Conservation (phyloP, 2,888 invertebrate species). For the Orthosia gothica region DNA sequence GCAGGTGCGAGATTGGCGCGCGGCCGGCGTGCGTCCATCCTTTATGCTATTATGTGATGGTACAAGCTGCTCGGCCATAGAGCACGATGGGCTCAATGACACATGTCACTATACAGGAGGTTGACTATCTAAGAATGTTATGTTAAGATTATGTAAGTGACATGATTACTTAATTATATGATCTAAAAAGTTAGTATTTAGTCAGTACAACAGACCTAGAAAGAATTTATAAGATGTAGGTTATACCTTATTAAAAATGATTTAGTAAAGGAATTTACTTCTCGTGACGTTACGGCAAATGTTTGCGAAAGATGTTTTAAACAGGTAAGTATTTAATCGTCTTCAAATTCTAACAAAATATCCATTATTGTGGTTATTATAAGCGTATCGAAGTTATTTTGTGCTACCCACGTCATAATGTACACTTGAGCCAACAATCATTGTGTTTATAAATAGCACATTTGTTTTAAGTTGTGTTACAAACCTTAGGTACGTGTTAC, state of each 20-base stretch:
- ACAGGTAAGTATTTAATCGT: constrained; percentile 17
- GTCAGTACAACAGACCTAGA: not conserved
- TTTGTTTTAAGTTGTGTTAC: constrained; percentile 43
- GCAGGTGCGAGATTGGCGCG: constrained; percentile 75
- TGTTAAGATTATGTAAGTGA: not conserved
- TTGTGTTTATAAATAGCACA: constrained; percentile 49
- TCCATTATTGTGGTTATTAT: constrained; percentile 10
- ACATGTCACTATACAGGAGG: constrained; percentile 76
- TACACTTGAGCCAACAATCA: constrained; percentile 70
- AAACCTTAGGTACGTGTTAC: constrained; percentile 11
- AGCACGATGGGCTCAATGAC: constrained; percentile 77
- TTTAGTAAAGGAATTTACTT: not conserved
- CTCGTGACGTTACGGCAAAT: not conserved
- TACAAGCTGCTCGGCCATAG: constrained; percentile 83
- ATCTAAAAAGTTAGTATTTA: not conserved
- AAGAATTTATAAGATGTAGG: not conserved
- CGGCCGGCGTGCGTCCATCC: constrained; percentile 84
- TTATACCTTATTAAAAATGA: not conserved
- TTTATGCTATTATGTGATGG: constrained; percentile 77
- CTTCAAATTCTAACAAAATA: not conserved
- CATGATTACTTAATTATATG: not conserved
- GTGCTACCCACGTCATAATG: constrained; percentile 47
- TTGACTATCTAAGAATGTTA: not conserved
- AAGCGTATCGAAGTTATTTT: constrained; percentile 36
- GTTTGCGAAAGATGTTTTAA: not conserved